Base-by-base conservation (phyloP, 92 coral and sea anemone species). In the Desmophyllum pertusum region DNA sequence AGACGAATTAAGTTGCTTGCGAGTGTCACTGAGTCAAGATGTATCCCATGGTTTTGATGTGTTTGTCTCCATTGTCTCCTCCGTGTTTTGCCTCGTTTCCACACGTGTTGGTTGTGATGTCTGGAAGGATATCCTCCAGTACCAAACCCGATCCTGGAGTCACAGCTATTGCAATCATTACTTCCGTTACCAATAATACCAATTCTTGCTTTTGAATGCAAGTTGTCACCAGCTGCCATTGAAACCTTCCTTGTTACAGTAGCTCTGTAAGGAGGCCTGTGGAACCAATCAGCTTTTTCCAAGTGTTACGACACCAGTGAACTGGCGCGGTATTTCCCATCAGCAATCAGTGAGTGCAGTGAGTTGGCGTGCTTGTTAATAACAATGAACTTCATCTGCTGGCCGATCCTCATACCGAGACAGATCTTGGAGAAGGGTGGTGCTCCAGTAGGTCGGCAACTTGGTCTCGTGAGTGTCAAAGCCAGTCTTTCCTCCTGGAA, bases 401-500 rank as follows among this genome's bases (percentile, higher is more conserved):
- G n/a, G n/a, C n/a, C n/a, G n/a, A n/a, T n/a, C n/a, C n/a, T n/a
- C n/a, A n/a, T n/a, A n/a, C n/a, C n/a, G n/a, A n/a, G n/a, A n/a
- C n/a, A n/a, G n/a, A n/a, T n/a, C n/a, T n/a, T n/a, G n/a, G n/a
- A n/a, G n/a, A n/a, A n/a, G n/a, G n/a, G n/a, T n/a, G n/a, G n/a
- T n/a, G n/a, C n/a, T n/a, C n/a, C n/a, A n/a, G n/a, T n/a, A n/a
- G n/a, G n/a, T n/a, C n/a, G n/a, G n/a, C n/a, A n/a, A n/a, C n/a
- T n/a, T 62, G 41, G 84, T 79, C 31, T 79, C 84, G 19, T 66
- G 3, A 2, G 13, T 18, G 78, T 90, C 91, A 14, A 86, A 83
- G 55, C 88, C 90, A 66, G 90, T 82, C 67, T 78, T 63, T 6
- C 93, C 91, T 33, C 78, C 93, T 14, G 79, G 43, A 19, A 53